phyloP scores from a whole-genome alignment of 1,140 invertebrate genomes.

The Scaptomyza pallida region DNA sequence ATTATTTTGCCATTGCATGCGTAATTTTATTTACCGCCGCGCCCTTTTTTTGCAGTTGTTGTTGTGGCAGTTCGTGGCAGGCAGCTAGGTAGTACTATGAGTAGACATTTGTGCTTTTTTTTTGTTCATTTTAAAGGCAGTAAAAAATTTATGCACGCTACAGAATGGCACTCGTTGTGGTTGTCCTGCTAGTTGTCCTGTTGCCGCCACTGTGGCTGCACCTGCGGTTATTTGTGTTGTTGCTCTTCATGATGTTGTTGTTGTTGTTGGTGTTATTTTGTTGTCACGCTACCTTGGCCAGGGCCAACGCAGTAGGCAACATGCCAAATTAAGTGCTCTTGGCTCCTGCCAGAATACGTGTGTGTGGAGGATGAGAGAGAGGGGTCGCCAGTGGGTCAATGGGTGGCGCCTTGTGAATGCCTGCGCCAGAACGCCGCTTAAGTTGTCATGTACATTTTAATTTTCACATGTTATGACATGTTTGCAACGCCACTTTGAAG shows the following conservation, averaged over 20 bases:
- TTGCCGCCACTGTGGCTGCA: slow-evolving; percentile 68
- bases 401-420: slow-evolving; percentile 16
- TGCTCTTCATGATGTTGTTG: slow-evolving; percentile 10
- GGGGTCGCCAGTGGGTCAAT: slow-evolving; percentile 14
- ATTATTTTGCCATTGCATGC: slow-evolving; percentile 81
- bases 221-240: slow-evolving; percentile 43
- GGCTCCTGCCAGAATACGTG: slow-evolving; percentile 44
- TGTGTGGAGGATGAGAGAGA: background rate
- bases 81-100: slow-evolving; percentile 51
- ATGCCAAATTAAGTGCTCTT: slow-evolving; percentile 77
- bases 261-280: slow-evolving; percentile 37
- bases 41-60: slow-evolving; percentile 22
- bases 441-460: slow-evolving; percentile 81
- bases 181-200: slow-evolving; percentile 33
- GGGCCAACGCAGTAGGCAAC: slow-evolving; percentile 50
- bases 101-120: slow-evolving; percentile 60
- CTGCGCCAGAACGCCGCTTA: slow-evolving; percentile 58
- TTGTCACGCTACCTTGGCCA: slow-evolving; percentile 58
- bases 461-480: slow-evolving; percentile 77
- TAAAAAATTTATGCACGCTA: slow-evolving; percentile 72
- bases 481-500: slow-evolving; percentile 61
- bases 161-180: slow-evolving; percentile 57
- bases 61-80: slow-evolving; percentile 50
- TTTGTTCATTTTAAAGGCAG: slow-evolving; percentile 11
- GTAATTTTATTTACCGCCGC: slow-evolving; percentile 75